These are phyloP conservation scores for Acheta domesticus DNA, from an alignment of 2,888 invertebrate species.

Conservation along the genomic window DNA sequence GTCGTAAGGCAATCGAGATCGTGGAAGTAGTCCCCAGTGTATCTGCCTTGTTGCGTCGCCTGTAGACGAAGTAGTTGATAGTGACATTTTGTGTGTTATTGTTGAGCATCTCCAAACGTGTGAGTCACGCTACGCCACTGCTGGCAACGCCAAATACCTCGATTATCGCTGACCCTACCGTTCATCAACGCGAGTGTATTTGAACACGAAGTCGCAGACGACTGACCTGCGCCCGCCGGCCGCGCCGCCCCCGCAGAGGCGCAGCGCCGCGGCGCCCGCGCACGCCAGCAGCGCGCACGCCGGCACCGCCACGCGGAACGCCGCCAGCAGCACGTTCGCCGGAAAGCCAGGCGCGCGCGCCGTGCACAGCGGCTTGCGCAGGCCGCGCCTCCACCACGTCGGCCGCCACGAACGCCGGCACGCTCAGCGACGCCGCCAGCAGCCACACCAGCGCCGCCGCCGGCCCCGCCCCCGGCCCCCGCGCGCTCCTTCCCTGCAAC, in stretches of 20 bases:
- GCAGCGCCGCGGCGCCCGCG: not conserved
- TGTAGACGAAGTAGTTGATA: no score
- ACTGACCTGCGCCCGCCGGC: not conserved
- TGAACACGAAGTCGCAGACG: no score
- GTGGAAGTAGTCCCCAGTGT: no score
- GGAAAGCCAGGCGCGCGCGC: not conserved
- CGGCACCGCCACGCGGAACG: not conserved
- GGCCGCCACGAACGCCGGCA: not conserved
- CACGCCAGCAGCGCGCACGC: not conserved
- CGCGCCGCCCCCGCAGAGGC: not conserved
- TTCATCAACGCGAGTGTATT: no score
- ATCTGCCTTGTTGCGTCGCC: no score
- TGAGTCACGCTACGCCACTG: no score
- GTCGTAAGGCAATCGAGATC: no score
- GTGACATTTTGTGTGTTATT: no score
- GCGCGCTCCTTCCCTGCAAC: no score
- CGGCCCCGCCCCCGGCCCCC: not conserved
- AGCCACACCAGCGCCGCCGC: not conserved
- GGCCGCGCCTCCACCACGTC: constrained; percentile 18
- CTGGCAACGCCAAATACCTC: no score
- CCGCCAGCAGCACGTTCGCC: not conserved
- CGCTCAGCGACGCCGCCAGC: not conserved
- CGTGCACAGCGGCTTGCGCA: not conserved
- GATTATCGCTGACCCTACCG: no score
- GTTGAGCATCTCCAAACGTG: no score